Evolutionary conservation across 2,888 invertebrate genomes (phyloP).

Genomic region (Schrankia costaestrigalis): DNA sequence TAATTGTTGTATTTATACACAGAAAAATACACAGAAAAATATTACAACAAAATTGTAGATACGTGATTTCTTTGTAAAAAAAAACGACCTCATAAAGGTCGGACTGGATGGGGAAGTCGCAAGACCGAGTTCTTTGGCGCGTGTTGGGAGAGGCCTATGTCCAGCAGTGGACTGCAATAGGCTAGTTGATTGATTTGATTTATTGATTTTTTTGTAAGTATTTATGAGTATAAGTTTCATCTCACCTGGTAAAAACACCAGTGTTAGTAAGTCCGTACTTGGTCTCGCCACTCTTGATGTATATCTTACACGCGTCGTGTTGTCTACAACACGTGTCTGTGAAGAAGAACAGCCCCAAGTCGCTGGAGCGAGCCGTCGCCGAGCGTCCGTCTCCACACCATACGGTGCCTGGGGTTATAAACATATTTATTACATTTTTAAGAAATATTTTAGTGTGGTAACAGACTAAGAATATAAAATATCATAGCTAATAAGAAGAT

Average conservation of each 20-base stretch:
- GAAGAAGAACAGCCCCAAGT: slow-evolving; percentile 83
- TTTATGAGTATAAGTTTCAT: background rate
- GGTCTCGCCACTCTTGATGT: slow-evolving; percentile 77
- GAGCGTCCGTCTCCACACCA: slow-evolving; percentile 88
- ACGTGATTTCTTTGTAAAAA: too few relatives aligned
- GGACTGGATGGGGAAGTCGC: too few relatives aligned
- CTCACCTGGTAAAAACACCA: slow-evolving; percentile 83
- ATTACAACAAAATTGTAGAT: too few relatives aligned
- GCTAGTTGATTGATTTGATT: background rate
- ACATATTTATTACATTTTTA: background rate
- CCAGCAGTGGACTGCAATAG: too few relatives aligned
- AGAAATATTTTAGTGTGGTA: background rate
- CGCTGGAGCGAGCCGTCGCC: slow-evolving; percentile 76
- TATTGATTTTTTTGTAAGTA: background rate
- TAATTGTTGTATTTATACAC: too few relatives aligned
- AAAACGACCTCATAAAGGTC: too few relatives aligned
- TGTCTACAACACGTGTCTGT: slow-evolving; percentile 86
- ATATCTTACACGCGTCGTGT: slow-evolving; percentile 85
- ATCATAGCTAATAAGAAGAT: too few relatives aligned
- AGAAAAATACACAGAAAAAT: too few relatives aligned
- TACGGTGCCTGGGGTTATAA: slow-evolving; percentile 80
- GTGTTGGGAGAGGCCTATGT: too few relatives aligned
- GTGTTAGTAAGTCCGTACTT: slow-evolving; percentile 83
- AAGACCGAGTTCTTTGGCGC: too few relatives aligned
- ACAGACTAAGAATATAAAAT: too few relatives aligned